Evolutionary conservation across 1,140 invertebrate genomes (phyloP).

Genomic region (Paraescarpia echinospica): DNA sequence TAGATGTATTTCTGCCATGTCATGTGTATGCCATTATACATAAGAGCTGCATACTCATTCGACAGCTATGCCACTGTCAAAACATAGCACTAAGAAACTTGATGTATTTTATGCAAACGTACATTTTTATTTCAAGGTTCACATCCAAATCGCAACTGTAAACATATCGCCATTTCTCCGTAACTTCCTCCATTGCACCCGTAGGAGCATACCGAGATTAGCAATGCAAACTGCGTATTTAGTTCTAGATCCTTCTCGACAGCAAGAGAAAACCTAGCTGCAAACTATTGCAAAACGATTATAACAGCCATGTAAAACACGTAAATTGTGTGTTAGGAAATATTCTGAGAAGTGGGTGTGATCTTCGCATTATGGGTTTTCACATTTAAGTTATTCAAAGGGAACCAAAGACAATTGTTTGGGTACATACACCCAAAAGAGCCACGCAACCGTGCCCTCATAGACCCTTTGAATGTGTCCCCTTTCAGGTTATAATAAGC

Average conservation of each 20-base stretch:
- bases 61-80: neutral
- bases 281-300: too few species aligned
- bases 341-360: too few species aligned
- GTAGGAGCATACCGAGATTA: neutral
- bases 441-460: too few species aligned
- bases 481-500: too few species aligned
- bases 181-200: constrained; percentile 9
- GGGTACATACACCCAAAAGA: too few species aligned
- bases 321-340: too few species aligned
- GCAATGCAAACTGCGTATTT: neutral
- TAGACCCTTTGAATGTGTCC: too few species aligned
- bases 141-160: constrained; percentile 88
- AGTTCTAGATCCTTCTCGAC: neutral
- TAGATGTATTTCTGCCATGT: neutral
- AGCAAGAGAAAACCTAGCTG: too few species aligned
- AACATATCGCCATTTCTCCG: constrained; percentile 63
- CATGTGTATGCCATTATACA: neutral
- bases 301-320: too few species aligned
- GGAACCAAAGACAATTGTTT: too few species aligned
- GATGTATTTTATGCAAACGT: constrained; percentile 56
- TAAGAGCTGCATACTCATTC: neutral
- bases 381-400: too few species aligned
- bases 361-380: too few species aligned
- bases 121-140: constrained; percentile 92
- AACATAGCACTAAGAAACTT: neutral